Conservation (phyloP, 1,140 invertebrate genomes). For the Battus philenor region DNA sequence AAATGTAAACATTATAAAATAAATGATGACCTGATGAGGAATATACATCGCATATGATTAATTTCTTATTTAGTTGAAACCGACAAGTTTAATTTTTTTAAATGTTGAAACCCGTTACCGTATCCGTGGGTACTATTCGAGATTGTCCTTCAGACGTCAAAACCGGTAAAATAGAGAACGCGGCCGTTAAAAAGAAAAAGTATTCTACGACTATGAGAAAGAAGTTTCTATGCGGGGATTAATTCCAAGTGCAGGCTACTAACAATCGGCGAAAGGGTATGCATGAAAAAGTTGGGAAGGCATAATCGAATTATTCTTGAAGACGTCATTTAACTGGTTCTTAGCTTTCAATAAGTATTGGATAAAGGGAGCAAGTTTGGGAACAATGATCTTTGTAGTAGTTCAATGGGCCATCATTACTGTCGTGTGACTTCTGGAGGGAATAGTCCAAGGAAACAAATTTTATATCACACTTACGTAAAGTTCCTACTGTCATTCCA, state of each 20-base stretch:
- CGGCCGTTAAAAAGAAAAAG: constrained; percentile 28
- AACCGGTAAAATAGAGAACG: constrained; percentile 44
- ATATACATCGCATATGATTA: too few relatives aligned
- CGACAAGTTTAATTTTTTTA: too few relatives aligned
- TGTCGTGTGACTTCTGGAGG: constrained; percentile 9
- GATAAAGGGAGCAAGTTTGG: constrained; percentile 19
- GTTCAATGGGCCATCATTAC: constrained; percentile 12
- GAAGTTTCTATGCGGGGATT: constrained; percentile 42
- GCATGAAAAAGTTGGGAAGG: constrained; percentile 24
- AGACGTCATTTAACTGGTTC: constrained; percentile 25
- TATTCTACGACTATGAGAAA: constrained; percentile 43
- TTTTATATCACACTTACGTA: too few relatives aligned
- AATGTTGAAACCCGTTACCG: constrained; percentile 34
- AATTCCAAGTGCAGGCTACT: constrained; percentile 27
- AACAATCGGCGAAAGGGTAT: constrained; percentile 34
- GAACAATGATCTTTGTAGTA: constrained; percentile 21
- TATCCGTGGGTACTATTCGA: constrained; percentile 25
- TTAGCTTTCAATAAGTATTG: constrained; percentile 19
- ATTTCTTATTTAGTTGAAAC: too few relatives aligned
- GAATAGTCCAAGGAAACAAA: too few relatives aligned
- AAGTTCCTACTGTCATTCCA: too few relatives aligned
- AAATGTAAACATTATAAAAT: too few relatives aligned
- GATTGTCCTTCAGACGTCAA: constrained; percentile 34
- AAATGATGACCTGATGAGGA: too few relatives aligned
- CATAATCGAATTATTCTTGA: constrained; percentile 43